These are phyloP conservation scores for cat (Felis catus) DNA, from an alignment of 2,113 vertebrate genomes.

Conservation along the genomic window F.catus_Fca126_mat1.0 CM031423.1:36192501-36193000, in stretches of 20 bases:
- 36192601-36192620: background rate
- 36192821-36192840: background rate
- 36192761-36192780: background rate
- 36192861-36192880: background rate
- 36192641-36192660: background rate
- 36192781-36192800: background rate
- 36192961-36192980: background rate
- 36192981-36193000: background rate
- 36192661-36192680: background rate
- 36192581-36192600: background rate
- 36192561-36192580: background rate
- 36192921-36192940: background rate
- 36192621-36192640: background rate
- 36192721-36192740: background rate
- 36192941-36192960: background rate
- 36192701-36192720: background rate
- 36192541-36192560: background rate
- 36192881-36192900: no score
- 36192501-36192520: no score
- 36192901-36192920: background rate
- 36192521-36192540: background rate
- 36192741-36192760: accelerated
- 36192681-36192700: background rate
- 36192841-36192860: background rate
- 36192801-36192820: no score